phyloP scores from a whole-genome alignment of 2,113 vertebrate species.

The Anhinga anhinga region DNA sequence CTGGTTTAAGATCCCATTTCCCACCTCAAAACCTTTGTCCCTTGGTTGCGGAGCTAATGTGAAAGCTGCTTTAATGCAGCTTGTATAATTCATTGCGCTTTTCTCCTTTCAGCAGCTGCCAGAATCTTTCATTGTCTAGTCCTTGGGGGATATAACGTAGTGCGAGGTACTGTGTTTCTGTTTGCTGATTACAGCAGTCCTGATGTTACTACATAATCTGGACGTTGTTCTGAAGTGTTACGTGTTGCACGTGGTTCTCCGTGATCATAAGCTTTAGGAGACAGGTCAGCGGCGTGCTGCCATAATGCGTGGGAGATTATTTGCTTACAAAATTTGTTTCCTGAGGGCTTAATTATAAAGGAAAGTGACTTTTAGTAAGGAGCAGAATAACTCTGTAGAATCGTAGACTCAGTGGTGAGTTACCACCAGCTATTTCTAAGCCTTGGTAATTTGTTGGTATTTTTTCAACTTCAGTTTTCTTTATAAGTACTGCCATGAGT shows the following conservation, averaged over 20 bases:
- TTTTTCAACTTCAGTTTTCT: not conserved
- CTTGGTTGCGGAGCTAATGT: not conserved
- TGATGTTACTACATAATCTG: not conserved
- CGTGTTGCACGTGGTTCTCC: not conserved
- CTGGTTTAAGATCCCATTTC: not conserved
- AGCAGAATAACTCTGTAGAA: not conserved
- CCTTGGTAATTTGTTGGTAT: not conserved
- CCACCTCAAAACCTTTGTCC: not conserved
- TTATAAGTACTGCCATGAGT: not conserved
- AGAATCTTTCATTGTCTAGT: not conserved
- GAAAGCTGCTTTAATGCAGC: not conserved
- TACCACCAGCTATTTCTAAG: not conserved
- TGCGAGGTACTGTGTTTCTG: not conserved
- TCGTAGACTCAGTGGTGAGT: not conserved
- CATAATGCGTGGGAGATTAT: not conserved
- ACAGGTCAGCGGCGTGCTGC: not conserved
- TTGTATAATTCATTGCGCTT: not conserved
- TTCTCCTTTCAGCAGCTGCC: not conserved
- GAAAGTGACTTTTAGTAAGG: not conserved
- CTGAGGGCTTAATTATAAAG: not conserved
- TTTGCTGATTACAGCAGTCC: not conserved
- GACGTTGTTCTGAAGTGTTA: not conserved
- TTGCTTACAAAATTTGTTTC: not conserved
- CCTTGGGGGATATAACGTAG: not conserved
- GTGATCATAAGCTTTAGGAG: not conserved